Evolutionary conservation across 2,113 vertebrate genomes (phyloP).

Genomic region (Phylloscopus trochilus): DNA sequence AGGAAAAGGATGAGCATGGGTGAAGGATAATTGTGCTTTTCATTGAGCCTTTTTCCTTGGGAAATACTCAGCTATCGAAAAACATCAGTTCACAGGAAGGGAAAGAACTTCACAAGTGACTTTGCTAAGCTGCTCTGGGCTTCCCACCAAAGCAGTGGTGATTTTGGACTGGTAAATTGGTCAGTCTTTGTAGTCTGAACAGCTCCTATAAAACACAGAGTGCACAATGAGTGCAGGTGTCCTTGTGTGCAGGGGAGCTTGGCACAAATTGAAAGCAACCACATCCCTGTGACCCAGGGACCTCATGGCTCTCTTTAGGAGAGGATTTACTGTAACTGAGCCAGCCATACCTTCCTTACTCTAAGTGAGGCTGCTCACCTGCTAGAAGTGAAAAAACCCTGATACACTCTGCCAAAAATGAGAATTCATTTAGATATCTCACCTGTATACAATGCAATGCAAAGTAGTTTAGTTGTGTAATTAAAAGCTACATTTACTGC

Average conservation of each 20-base stretch:
- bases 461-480: background rate
- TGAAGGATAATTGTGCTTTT: background rate
- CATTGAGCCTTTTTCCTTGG: background rate
- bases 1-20: background rate
- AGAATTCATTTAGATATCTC: background rate
- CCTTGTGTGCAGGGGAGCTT: background rate
- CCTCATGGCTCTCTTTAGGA: background rate
- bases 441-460: background rate
- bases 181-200: background rate
- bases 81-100: background rate
- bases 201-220: background rate
- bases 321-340: background rate
- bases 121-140: background rate
- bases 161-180: background rate
- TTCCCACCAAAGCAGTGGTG: background rate
- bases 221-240: background rate
- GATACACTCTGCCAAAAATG: background rate
- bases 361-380: background rate
- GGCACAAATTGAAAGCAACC: background rate
- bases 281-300: background rate
- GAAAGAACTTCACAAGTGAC: background rate
- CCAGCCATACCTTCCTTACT: background rate
- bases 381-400: background rate
- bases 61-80: background rate
- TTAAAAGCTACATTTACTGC: background rate